Conservation (phyloP, 1,140 invertebrate genomes). For the Ctenoplectra terminalis region DNA sequence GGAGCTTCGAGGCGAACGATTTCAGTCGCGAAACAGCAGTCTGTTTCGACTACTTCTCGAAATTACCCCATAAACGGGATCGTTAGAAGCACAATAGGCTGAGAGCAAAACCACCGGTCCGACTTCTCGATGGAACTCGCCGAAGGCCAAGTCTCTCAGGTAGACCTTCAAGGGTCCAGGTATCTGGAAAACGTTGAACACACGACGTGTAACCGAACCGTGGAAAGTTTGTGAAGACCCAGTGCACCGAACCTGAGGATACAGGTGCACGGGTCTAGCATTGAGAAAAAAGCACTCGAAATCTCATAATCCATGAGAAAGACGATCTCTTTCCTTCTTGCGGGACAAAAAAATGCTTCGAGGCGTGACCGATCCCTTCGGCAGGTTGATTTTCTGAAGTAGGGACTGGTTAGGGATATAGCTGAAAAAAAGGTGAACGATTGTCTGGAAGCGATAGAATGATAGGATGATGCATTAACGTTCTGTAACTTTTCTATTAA, state of each 20-base stretch:
- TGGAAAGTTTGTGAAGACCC: conserved; percentile 36
- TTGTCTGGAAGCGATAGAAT: background rate
- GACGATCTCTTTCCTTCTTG: background rate
- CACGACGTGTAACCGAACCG: conserved; percentile 47
- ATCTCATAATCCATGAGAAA: conserved; percentile 42
- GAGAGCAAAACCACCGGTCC: conserved; percentile 34
- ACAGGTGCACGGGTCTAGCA: conserved; percentile 48
- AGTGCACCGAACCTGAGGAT: conserved; percentile 2
- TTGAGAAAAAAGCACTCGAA: conserved; percentile 35
- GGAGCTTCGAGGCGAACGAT: conserved; percentile 16
- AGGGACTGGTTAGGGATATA: conserved; percentile 8
- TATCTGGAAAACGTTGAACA: conserved; percentile 54
- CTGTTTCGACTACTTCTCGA: conserved; percentile 24
- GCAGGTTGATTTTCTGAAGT: conserved; percentile 40
- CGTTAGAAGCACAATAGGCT: conserved; percentile 57
- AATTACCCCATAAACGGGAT: conserved; percentile 56
- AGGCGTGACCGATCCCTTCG: conserved; percentile 44
- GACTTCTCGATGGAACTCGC: conserved; percentile 42
- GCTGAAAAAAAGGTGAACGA: conserved; percentile 1
- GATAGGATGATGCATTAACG: background rate
- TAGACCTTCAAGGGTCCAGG: conserved; percentile 51
- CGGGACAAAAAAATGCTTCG: conserved; percentile 27
- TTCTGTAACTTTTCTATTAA: background rate
- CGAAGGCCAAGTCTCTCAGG: conserved; percentile 43
- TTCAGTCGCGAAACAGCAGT: conserved; percentile 9